Evolutionary conservation across 2,797 vertebrate genomes (phyloP), one percentile per base, ranked within the genome.

Genomic region (Aulostomus chinensis): DNA sequence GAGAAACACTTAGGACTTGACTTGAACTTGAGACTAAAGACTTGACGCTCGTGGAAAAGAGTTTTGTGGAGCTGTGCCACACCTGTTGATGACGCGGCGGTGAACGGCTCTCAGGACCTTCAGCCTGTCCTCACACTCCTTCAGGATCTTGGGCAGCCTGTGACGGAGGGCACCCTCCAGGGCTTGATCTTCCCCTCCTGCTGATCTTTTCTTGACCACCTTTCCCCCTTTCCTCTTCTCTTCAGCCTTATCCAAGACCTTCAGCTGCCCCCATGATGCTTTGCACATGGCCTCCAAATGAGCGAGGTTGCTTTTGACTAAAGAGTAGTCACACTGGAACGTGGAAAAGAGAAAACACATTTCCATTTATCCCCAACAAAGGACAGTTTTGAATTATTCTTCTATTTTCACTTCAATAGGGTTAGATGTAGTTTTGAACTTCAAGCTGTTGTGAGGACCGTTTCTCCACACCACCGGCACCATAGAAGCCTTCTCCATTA

Each of bases 51-150:
- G n/a, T n/a, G n/a, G n/a, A n/a, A n/a, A n/a, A n/a, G n/a, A n/a
- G n/a, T n/a, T n/a, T n/a, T n/a, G n/a, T n/a, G n/a, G n/a, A n/a
- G n/a, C n/a, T n/a, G n/a, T n/a, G 14, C 13, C 29, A 2, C 32
- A 92, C 92, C 92, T 91, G 85, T 92, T 93, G 38, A 89, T 70
- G 20, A 93, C 90, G 9, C 92, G 65, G 0, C 91, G 86, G 21
- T 92, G 85, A 21, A 93, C 89, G 0, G 91, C 90, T 49, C 75
- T 77, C 34, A 92, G 77, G 12, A 92, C 84, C 39, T 88, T 89
- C 52, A 91, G 60, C 37, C 86, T 77, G 30, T 91, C 89, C 29
- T 87, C 87, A 4, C 73, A 84, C 49, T 93, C 92, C 37, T 86
- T 89, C 38, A 93, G 66, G 52, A 91, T 86, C 54, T 75, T 73